Percentiles rank a stretch among this genome's conserved stretches.
These are phyloP conservation scores for Tachina lurida DNA, from an alignment of 2,888 invertebrate species.

Conservation along the genomic window DNA sequence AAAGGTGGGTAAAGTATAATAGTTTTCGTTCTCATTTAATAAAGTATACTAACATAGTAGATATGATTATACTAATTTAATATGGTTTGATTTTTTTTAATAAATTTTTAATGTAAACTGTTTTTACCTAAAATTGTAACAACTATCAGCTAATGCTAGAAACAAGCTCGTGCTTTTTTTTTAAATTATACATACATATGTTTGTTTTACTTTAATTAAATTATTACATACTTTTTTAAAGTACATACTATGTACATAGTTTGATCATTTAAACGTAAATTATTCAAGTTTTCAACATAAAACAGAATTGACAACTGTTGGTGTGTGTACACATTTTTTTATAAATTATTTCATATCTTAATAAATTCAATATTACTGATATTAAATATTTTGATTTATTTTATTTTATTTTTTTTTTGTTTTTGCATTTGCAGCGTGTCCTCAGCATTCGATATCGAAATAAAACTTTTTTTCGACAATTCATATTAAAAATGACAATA, in stretches of 20 bases:
- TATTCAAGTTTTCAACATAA: slow-evolving; percentile 38
- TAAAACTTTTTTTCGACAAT: too few species aligned
- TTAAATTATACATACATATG: not conserved
- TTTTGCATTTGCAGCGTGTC: not conserved
- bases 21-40: slow-evolving; percentile 36
- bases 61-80: slow-evolving; percentile 56
- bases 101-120: slow-evolving; percentile 7
- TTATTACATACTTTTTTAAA: not conserved
- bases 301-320: slow-evolving; percentile 55
- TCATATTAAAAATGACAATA: too few species aligned
- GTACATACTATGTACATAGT: slow-evolving; percentile 1
- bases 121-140: slow-evolving; percentile 55
- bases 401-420: too few species aligned
- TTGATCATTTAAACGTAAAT: slow-evolving; percentile 35
- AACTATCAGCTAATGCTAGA: slow-evolving; percentile 59
- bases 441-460: too few species aligned
- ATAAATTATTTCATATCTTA: slow-evolving; percentile 2
- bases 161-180: slow-evolving; percentile 64
- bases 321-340: slow-evolving; percentile 5
- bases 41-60: slow-evolving; percentile 34
- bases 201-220: not conserved
- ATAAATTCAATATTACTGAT: slow-evolving; percentile 27
- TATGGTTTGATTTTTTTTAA: slow-evolving; percentile 43
- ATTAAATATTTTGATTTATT: slow-evolving; percentile 42
- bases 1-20: slow-evolving; percentile 61